Conservation (phyloP, 2,888 invertebrate species). For the Drosophila nr. fundita region DNA sequence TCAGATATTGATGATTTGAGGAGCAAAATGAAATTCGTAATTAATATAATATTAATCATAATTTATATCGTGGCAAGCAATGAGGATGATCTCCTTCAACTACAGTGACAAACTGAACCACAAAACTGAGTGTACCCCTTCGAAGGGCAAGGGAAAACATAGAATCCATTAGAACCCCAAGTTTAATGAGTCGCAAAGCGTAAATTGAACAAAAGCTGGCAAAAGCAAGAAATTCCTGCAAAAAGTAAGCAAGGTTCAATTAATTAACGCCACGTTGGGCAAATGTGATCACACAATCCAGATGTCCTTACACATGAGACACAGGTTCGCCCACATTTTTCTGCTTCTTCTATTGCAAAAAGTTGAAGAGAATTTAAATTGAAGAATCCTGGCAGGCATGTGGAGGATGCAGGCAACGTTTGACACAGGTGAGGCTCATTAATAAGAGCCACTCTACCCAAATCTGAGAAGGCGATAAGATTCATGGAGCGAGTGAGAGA, state of each 20-base stretch:
- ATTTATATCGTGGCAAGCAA: not conserved
- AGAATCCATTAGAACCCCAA: conserved; percentile 15
- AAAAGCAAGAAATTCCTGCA: not conserved
- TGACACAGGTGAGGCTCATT: not conserved
- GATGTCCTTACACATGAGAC: too few relatives aligned
- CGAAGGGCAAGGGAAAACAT: too few relatives aligned
- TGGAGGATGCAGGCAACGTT: not conserved
- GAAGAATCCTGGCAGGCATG: not conserved
- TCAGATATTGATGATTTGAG: not conserved
- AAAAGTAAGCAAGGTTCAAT: conserved; percentile 5
- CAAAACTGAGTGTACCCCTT: not conserved
- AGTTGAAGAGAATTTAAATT: not conserved
- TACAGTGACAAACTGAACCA: not conserved
- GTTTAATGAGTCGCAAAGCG: conserved; percentile 53
- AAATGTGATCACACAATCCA: not conserved
- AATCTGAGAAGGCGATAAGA: not conserved
- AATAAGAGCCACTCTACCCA: not conserved
- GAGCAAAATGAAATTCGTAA: not conserved
- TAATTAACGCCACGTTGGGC: conserved; percentile 1
- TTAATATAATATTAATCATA: not conserved
- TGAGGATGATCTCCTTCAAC: not conserved
- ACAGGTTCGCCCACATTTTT: not conserved
- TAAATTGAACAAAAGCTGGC: conserved; percentile 23
- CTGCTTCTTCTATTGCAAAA: not conserved
- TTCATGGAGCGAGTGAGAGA: not conserved